Percentiles rank a stretch among this genome's conserved stretches.
Conservation (phyloP, 2,888 invertebrate species). For the Pecten maximus region DNA sequence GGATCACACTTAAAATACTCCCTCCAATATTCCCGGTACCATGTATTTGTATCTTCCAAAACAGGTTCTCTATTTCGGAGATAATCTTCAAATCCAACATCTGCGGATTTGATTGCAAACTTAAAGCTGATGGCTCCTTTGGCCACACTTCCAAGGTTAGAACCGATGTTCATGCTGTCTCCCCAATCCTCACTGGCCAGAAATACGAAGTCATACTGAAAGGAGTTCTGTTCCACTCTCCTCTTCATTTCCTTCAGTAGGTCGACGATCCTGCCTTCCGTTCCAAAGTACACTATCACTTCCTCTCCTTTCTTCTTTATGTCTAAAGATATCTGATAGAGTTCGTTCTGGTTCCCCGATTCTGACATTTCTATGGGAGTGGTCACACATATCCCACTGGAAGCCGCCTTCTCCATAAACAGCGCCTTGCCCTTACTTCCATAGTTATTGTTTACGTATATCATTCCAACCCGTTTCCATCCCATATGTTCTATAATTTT, state of each 20-base stretch:
- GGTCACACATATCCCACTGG: conserved; percentile 72
- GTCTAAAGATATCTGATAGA: conserved; percentile 55
- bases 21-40: conserved; percentile 76
- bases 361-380: conserved; percentile 65
- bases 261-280: conserved; percentile 64
- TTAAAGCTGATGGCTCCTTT: conserved; percentile 71
- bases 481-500: conserved; percentile 68
- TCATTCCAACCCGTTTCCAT: conserved; percentile 75
- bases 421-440: conserved; percentile 73
- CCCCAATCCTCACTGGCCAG: conserved; percentile 76
- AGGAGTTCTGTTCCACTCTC: conserved; percentile 26
- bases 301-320: conserved; percentile 58
- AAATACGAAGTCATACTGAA: conserved; percentile 66
- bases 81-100: conserved; percentile 52
- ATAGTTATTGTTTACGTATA: conserved; percentile 77
- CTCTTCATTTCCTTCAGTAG: conserved; percentile 65
- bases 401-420: conserved; percentile 65
- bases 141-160: conserved; percentile 59
- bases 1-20: conserved; percentile 69
- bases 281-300: conserved; percentile 77
- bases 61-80: conserved; percentile 55
- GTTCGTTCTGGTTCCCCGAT: conserved; percentile 54
- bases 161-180: conserved; percentile 62
- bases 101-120: conserved; percentile 46
- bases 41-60: conserved; percentile 64